Conservation (phyloP, 2,888 invertebrate genomes). For the Nemurella pictetii region DNA sequence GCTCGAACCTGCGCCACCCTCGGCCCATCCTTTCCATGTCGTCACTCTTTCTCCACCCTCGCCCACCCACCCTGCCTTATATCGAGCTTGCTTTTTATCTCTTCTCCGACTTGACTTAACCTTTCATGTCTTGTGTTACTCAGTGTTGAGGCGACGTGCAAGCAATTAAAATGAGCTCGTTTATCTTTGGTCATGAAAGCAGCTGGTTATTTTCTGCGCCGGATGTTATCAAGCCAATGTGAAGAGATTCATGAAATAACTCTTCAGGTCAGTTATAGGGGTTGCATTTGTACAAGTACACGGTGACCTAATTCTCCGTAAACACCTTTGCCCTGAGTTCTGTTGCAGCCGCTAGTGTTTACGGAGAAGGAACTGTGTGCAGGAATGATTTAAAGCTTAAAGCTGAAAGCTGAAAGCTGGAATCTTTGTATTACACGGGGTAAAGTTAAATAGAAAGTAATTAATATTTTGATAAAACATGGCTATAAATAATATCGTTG, state of each 20-base stretch:
- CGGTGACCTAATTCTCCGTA: background rate
- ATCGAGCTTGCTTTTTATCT: slow-evolving; percentile 19
- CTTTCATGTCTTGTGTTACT: slow-evolving; percentile 11
- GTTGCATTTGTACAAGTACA: background rate
- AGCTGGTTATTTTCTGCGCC: background rate
- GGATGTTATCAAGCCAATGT: background rate
- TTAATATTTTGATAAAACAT: background rate
- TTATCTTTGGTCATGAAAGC: background rate
- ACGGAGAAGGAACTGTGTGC: background rate
- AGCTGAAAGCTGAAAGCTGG: background rate
- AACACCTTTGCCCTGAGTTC: background rate
- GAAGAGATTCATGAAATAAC: background rate
- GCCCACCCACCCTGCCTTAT: slow-evolving; percentile 6
- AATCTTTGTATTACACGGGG: background rate
- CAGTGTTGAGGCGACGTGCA: slow-evolving; percentile 6
- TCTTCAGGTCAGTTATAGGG: background rate
- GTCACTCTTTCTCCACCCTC: background rate
- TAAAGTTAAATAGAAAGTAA: background rate
- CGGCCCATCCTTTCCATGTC: no score
- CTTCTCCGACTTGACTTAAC: background rate
- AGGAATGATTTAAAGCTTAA: background rate
- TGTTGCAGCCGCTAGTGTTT: background rate
- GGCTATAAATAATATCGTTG: background rate
- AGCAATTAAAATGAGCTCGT: background rate
- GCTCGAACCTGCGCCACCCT: background rate